Evolutionary conservation across 2,888 invertebrate species (phyloP).

Genomic region (Thymelicus sylvestris): DNA sequence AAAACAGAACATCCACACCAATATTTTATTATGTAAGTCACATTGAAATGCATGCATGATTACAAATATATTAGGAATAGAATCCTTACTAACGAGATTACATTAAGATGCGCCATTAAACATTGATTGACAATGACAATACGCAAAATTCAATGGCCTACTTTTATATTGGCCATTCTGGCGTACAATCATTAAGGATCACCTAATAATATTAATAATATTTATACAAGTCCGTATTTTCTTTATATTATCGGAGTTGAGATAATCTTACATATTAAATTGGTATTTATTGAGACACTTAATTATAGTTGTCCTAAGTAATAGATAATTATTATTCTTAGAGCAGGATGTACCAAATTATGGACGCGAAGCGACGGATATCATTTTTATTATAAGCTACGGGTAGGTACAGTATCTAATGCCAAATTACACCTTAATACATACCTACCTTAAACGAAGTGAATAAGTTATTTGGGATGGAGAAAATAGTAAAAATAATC

Average conservation of each 20-base stretch:
- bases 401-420: neutral
- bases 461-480: slow-evolving; percentile 5
- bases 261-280: neutral
- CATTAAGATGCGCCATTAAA: neutral
- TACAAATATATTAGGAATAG: slow-evolving; percentile 4
- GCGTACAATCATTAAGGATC: neutral
- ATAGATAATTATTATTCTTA: neutral
- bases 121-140: neutral
- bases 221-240: neutral
- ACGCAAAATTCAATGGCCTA: neutral
- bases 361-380: neutral
- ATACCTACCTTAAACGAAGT: neutral
- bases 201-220: neutral
- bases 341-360: neutral
- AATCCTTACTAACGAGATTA: neutral
- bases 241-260: neutral
- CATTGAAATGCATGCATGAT: slow-evolving; percentile 2
- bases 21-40: slow-evolving; percentile 2
- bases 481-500: slow-evolving; percentile 1
- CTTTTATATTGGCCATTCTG: neutral
- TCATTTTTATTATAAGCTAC: neutral
- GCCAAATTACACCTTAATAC: neutral
- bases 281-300: neutral
- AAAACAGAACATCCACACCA: slow-evolving; percentile 1
- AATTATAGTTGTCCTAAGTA: neutral